Evolutionary conservation across 2,888 invertebrate genomes (phyloP).

Genomic region (Chrysolina oricalcia): DNA sequence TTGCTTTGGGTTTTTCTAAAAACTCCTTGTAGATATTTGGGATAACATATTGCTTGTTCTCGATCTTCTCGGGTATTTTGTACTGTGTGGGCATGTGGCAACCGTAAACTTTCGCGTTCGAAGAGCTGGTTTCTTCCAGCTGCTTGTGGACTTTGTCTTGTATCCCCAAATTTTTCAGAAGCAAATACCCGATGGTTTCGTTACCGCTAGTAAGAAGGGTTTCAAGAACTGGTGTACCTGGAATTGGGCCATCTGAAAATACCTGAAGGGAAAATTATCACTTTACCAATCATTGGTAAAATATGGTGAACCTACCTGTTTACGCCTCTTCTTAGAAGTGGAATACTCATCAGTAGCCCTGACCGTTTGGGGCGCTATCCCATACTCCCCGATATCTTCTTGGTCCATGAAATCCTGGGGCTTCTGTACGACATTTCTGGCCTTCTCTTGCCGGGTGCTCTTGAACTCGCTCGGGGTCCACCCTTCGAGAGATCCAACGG

Average conservation of each 20-base stretch:
- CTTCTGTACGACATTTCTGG: slow-evolving; percentile 75
- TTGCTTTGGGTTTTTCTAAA: slow-evolving; percentile 82
- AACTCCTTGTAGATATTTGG: slow-evolving; percentile 88
- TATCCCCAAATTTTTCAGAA: slow-evolving; percentile 95
- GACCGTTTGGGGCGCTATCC: slow-evolving; percentile 92
- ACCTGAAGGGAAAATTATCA: slow-evolving; percentile 36
- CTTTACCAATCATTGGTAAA: no score
- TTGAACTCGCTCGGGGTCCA: slow-evolving; percentile 94
- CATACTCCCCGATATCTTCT: slow-evolving; percentile 95
- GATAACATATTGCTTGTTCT: slow-evolving; percentile 79
- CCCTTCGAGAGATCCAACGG: slow-evolving; percentile 96
- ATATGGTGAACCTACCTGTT: slow-evolving; percentile 48
- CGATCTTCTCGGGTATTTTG: slow-evolving; percentile 73
- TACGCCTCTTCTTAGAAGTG: slow-evolving; percentile 70
- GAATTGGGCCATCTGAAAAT: slow-evolving; percentile 70
- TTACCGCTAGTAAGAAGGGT: slow-evolving; percentile 83
- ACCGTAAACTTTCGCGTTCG: slow-evolving; percentile 72
- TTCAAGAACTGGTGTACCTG: slow-evolving; percentile 82
- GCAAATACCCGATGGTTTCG: slow-evolving; percentile 89
- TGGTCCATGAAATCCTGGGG: slow-evolving; percentile 99
- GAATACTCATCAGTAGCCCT: slow-evolving; percentile 87
- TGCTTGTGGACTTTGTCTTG: slow-evolving; percentile 75
- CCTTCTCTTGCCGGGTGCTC: slow-evolving; percentile 87
- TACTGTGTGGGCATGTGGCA: slow-evolving; percentile 70
- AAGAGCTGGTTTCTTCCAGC: slow-evolving; percentile 65